phyloP scores from a whole-genome alignment of 2,888 invertebrate genomes.

The Drosophila mettleri region DNA sequence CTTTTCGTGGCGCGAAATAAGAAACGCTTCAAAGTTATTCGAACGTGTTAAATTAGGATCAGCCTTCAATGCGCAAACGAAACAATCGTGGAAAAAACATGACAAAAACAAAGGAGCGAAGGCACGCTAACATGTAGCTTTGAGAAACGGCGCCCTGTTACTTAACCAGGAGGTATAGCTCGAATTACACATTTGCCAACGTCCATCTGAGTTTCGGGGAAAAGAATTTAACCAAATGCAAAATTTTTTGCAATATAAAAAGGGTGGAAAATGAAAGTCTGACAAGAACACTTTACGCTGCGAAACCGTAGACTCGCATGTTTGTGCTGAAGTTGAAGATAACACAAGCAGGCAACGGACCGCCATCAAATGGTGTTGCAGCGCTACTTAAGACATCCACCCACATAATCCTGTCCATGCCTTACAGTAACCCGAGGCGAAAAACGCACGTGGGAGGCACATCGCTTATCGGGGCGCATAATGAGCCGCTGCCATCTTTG shows the following conservation, averaged over 20 bases:
- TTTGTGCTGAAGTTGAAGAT: constrained; percentile 30
- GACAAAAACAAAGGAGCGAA: constrained; percentile 73
- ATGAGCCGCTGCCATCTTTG: constrained; percentile 80
- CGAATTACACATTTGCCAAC: constrained; percentile 79
- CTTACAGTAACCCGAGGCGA: constrained; percentile 70
- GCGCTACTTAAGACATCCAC: constrained; percentile 47
- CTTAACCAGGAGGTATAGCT: constrained; percentile 67
- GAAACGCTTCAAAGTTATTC: constrained; percentile 76
- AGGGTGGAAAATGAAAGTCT: constrained; percentile 65
- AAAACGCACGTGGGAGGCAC: constrained; percentile 77
- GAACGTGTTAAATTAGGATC: constrained; percentile 83
- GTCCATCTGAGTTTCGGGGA: constrained; percentile 45
- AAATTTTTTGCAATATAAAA: constrained; percentile 42
- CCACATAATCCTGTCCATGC: constrained; percentile 34
- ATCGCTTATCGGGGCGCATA: constrained; percentile 77
- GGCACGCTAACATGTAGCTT: constrained; percentile 53
- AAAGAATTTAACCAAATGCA: constrained; percentile 41
- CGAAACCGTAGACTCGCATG: constrained; percentile 26
- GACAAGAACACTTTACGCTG: constrained; percentile 43
- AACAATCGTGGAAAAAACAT: constrained; percentile 71
- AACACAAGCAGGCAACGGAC: constrained; percentile 25
- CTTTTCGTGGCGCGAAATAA: constrained; percentile 74
- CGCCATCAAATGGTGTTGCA: constrained; percentile 42
- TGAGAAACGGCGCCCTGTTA: constrained; percentile 67
- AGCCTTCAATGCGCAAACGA: constrained; percentile 60